Base-by-base conservation (phyloP, 2,797 vertebrate genomes). In the Sandelia bainsii region DNA sequence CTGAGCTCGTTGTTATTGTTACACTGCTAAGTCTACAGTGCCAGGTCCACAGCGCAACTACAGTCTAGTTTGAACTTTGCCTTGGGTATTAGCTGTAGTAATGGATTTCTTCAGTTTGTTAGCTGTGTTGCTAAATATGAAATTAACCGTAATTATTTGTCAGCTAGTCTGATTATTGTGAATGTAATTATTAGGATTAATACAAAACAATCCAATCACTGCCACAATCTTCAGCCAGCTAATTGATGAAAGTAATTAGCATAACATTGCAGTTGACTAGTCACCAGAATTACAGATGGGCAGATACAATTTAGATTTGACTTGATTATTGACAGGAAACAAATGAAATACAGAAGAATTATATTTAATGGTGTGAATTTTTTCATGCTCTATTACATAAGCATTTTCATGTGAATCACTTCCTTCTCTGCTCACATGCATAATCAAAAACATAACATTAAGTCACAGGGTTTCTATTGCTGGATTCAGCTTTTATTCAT, bases 231-330 rank as follows among this genome's bases (percentile, higher is more conserved):
- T 69, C 40, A 65, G 40, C n/a, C 20, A 45, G 23, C 40, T 75
- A 54, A 63, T 34, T 79, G 20, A 70, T 64, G 27, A 56, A 69
- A 51, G 42, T 39, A 63, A 82, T 84, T 70, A 75, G 39, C 51
- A 52, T 58, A 61, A 45, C 25, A 62, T 20, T 45, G 27, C 22
- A 49, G 45, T 48, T 66, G 69, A 64, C 34, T 77, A 13, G 40
- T 76, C 45, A 53, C 19, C 16, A 52, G 50, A 64, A 72, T 81
- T 60, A 65, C 32, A 70, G 19, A 69, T 51, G 8, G 56, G 49
- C 34, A 39, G 44, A 67, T 65, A 49, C n/a, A 29, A 52, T 51
- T 52, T 45, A 1, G 34, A 39, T 54, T 63, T 74, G 49, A 49
- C 44, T 62, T n/a, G 22, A 77, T 63, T 70, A 62, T 45, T 42